Percentiles rank a stretch among this genome's conserved stretches.
These are phyloP conservation scores for Acridotheres tristis DNA, from an alignment of 2,797 vertebrate species.

Conservation along the genomic window DNA sequence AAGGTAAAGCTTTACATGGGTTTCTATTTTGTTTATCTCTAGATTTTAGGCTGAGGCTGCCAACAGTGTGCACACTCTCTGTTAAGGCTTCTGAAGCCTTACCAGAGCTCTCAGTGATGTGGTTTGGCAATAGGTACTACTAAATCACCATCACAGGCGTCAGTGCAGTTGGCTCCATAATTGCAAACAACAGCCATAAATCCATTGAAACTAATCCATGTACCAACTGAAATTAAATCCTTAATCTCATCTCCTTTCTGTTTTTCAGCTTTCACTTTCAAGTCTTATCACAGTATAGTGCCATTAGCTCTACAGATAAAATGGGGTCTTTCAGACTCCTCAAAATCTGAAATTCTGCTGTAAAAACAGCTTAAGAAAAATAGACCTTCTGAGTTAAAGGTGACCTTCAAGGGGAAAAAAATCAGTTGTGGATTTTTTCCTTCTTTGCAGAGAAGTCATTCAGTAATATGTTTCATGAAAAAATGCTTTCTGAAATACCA, in stretches of 20 bases:
- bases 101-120: neutral
- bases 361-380: slow-evolving; percentile 12
- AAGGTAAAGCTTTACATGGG: neutral
- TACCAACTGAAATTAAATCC: slow-evolving; percentile 49
- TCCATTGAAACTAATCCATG: slow-evolving; percentile 38
- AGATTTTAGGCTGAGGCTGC: neutral
- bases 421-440: neutral
- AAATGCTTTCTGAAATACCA: neutral
- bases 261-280: slow-evolving; percentile 57
- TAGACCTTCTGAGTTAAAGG: neutral
- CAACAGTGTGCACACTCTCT: neutral
- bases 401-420: neutral
- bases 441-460: neutral
- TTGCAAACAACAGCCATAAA: slow-evolving; percentile 48
- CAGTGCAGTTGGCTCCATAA: neutral
- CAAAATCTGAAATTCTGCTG: slow-evolving; percentile 2
- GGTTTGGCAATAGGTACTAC: slow-evolving; percentile 23
- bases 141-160: neutral
- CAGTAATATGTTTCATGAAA: neutral
- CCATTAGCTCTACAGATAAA: slow-evolving; percentile 28
- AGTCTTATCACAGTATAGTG: slow-evolving; percentile 27
- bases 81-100: neutral
- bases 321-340: neutral
- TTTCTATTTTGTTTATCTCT: neutral
- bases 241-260: slow-evolving; percentile 32